Percentiles rank a stretch among this genome's conserved stretches.
Evolutionary conservation across 2,113 vertebrate genomes (phyloP).

Genomic region (Pedetes capensis): DNA sequence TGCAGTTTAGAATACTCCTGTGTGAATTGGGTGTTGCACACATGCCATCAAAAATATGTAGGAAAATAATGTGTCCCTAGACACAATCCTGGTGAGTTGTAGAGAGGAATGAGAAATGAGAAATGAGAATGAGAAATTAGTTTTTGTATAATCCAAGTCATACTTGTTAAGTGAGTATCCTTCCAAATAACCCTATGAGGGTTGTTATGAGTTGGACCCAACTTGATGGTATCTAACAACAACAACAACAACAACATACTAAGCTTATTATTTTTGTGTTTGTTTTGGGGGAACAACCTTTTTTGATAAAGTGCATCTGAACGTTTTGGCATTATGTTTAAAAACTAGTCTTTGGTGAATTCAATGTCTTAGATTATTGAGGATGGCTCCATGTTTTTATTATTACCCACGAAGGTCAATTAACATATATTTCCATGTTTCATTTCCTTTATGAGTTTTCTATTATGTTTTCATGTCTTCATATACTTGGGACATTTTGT

Average conservation of each 20-base stretch:
- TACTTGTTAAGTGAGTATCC: not conserved
- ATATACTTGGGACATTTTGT: not conserved
- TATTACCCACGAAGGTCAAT: not conserved
- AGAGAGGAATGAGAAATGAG: not conserved
- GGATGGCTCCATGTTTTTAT: not conserved
- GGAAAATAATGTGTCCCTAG: not conserved
- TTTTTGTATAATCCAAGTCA: conserved; percentile 18
- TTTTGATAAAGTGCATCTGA: not conserved
- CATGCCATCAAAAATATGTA: not conserved
- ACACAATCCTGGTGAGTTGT: not conserved
- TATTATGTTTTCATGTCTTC: not conserved
- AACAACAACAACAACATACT: too few species aligned
- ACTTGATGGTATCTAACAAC: too few species aligned
- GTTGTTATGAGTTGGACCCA: too few species aligned
- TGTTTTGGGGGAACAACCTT: not conserved
- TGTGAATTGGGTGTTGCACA: not conserved
- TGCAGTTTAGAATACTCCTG: not conserved
- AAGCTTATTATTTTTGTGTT: not conserved
- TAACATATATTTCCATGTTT: not conserved
- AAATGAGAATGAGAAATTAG: conserved; percentile 24
- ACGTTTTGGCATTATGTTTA: not conserved
- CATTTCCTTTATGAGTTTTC: not conserved
- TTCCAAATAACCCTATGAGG: not conserved
- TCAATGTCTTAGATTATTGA: not conserved
- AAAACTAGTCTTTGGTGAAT: conserved; percentile 14